Evolutionary conservation across 2,113 vertebrate genomes (phyloP).

Genomic region (Tragelaphus scriptus): DNA sequence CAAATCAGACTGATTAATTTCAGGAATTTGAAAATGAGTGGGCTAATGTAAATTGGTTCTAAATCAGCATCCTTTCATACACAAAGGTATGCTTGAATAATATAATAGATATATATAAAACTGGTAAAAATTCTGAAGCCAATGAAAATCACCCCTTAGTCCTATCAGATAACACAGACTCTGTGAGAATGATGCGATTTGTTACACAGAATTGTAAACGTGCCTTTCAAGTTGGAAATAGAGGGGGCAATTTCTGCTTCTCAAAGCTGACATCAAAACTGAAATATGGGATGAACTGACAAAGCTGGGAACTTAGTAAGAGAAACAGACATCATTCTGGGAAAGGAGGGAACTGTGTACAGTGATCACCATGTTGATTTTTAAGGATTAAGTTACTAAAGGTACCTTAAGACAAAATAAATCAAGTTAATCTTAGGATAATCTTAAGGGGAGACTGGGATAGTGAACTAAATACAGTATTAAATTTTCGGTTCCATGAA

Average conservation of each 20-base stretch:
- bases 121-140: not conserved
- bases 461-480: not conserved
- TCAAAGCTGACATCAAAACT: not conserved
- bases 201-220: not conserved
- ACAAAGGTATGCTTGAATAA: not conserved
- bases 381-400: constrained; percentile 36
- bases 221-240: constrained; percentile 9
- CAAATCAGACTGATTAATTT: not conserved
- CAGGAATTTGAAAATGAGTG: not conserved
- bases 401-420: constrained; percentile 2
- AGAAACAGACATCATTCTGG: not conserved
- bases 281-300: not conserved
- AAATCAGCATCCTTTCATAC: not conserved
- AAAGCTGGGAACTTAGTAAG: not conserved
- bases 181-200: not conserved
- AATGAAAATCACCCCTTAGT: not conserved
- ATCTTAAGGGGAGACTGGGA: not conserved
- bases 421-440: constrained; percentile 23
- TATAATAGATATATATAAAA: not conserved
- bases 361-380: not conserved
- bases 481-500: not conserved
- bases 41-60: not conserved
- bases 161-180: not conserved
- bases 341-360: not conserved
- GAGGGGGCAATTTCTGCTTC: not conserved